phyloP scores from a whole-genome alignment of 1,140 invertebrate species.

The Rhagoletis pomonella region DNA sequence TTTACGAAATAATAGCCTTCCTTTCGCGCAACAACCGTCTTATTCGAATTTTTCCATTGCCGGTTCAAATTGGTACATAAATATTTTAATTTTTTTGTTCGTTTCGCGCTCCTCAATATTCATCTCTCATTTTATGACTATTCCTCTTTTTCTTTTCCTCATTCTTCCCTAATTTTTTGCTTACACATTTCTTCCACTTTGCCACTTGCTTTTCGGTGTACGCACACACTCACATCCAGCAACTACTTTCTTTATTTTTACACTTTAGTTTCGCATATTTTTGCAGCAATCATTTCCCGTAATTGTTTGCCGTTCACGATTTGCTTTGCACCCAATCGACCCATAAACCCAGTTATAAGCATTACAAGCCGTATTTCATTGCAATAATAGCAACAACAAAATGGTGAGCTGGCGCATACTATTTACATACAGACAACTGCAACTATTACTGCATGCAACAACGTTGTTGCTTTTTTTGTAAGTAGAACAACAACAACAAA shows the following conservation, averaged over 20 bases:
- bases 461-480: background rate
- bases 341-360: slow-evolving; percentile 74
- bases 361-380: slow-evolving; percentile 56
- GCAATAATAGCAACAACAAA: slow-evolving; percentile 22
- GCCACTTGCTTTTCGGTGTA: background rate
- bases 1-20: too few relatives aligned
- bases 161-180: background rate
- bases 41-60: background rate
- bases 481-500: background rate
- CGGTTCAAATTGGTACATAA: background rate
- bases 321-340: slow-evolving; percentile 71
- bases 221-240: background rate
- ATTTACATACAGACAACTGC: background rate
- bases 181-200: background rate
- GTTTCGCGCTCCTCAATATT: background rate
- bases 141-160: background rate
- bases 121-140: background rate
- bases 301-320: slow-evolving; percentile 49
- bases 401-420: background rate
- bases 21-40: background rate
- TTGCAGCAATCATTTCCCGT: slow-evolving; percentile 38
- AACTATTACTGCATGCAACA: slow-evolving; percentile 4
- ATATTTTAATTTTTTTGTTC: background rate
- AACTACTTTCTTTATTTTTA: background rate
- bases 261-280: slow-evolving; percentile 15